A percentile compares a stretch with the other conserved stretches of the same genome.
phyloP scores from a whole-genome alignment of 1,140 invertebrate species.

The Drosophila arawakana region DNA sequence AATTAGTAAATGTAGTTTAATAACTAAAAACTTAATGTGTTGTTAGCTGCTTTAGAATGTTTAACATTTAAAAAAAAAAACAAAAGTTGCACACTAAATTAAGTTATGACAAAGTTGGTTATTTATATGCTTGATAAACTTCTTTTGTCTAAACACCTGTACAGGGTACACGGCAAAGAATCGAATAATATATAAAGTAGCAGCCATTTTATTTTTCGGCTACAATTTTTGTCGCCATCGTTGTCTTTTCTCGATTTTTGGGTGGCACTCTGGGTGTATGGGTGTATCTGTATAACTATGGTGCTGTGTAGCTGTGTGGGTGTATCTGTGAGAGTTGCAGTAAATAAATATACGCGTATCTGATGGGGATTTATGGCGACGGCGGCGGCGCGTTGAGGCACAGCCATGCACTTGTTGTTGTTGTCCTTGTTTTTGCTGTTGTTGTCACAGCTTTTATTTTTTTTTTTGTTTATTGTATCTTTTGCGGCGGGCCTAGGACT shows the following conservation, averaged over 20 bases:
- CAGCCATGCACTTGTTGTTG: conserved; percentile 45
- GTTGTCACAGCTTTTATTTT: conserved; percentile 30
- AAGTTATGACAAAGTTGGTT: background rate
- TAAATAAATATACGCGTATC: conserved; percentile 83
- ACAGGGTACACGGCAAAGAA: conserved; percentile 33
- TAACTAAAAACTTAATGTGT: no score
- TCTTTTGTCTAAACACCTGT: conserved; percentile 21
- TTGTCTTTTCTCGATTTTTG: conserved; percentile 41
- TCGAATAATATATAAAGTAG: conserved; percentile 42
- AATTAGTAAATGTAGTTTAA: no score
- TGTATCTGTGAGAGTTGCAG: conserved; percentile 73
- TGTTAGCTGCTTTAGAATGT: no score
- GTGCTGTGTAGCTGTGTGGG: conserved; percentile 31
- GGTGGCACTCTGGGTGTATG: conserved; percentile 5
- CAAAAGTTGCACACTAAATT: no score
- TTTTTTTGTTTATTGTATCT: conserved; percentile 37
- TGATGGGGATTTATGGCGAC: conserved; percentile 79
- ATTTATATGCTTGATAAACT: background rate
- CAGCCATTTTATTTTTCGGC: conserved; percentile 77
- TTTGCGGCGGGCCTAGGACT: conserved; percentile 70
- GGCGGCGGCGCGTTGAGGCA: conserved; percentile 50
- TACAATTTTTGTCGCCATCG: conserved; percentile 72
- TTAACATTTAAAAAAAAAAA: no score
- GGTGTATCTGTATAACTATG: conserved; percentile 11
- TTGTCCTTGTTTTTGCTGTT: conserved; percentile 20